Evolutionary conservation across 2,888 invertebrate genomes (phyloP).

Genomic region (Diabrotica balteata): DNA sequence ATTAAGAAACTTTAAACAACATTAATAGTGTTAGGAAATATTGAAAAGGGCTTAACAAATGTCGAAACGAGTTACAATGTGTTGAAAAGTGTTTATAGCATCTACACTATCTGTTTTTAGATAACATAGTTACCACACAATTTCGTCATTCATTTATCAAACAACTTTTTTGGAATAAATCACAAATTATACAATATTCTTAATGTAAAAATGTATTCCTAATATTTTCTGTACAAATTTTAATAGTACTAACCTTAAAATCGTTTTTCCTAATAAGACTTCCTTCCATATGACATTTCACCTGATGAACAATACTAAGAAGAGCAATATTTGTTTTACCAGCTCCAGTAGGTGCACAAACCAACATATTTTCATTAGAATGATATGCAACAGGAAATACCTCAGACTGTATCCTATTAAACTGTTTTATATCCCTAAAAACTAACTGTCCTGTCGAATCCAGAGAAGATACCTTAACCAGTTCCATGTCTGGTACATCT

Average conservation of each 20-base stretch:
- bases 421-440: slow-evolving; percentile 82
- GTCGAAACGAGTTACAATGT: too few species aligned
- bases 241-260: slow-evolving; percentile 76
- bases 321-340: slow-evolving; percentile 99
- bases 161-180: too few species aligned
- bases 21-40: too few species aligned
- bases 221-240: too few species aligned
- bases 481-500: slow-evolving; percentile 65
- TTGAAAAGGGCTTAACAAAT: too few species aligned
- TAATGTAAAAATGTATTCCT: too few species aligned
- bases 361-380: slow-evolving; percentile 94
- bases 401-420: slow-evolving; percentile 95
- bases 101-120: too few species aligned
- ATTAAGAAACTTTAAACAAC: too few species aligned
- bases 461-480: slow-evolving; percentile 53
- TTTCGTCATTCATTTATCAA: too few species aligned
- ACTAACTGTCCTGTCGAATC: slow-evolving; percentile 86
- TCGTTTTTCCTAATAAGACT: slow-evolving; percentile 86
- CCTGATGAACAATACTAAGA: slow-evolving; percentile 88
- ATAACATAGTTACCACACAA: too few species aligned
- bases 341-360: slow-evolving; percentile 98
- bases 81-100: too few species aligned
- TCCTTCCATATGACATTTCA: slow-evolving; percentile 83
- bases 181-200: too few species aligned
- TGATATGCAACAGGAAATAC: slow-evolving; percentile 95